Base-by-base conservation (phyloP, 1,140 invertebrate genomes). In the Phocides pigmalion region DNA sequence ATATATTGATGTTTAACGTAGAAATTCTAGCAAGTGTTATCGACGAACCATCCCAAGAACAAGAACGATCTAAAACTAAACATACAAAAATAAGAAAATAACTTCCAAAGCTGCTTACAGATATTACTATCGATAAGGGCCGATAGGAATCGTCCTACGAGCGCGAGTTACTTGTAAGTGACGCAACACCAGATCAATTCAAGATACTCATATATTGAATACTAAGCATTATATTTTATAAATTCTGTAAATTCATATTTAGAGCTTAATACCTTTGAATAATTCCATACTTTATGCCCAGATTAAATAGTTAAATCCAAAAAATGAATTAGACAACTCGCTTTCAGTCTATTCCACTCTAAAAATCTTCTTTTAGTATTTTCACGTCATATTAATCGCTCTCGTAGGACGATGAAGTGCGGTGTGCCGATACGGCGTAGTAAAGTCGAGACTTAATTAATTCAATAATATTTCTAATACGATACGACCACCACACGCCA, bases 401-500 rank as follows among this genome's bases (percentile, higher is more conserved):
- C 25, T 2, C 25, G 25, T 28, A 28, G 25, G 25, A 28, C 2
- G 25, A 28, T 28, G 25, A 1, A 22, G 37, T 8, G 15, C 8
- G 32, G 32, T 53, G 32, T 53, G 25, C 15, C 50, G 17, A 20
- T 12, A 39, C 32, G 35, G 16, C 32, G 17, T 8, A 37, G 16
- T 51, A 39, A 9, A 41, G 32, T 53, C 50, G 50, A 53, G 50
- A 51, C 46, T 32, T 41, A 47, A 28, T 58, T 41, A 28, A 15
- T 32, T 51, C 17, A 63, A 35, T 51, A 61, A 61, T 39, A 50
- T 44, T 42, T 46, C 61, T 47, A 61, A 67, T 51, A 64, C 64
- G 61, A 25, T 76, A 77, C 79, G 75, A 79, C 77, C 70, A 69
- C 47, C 70, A 39, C 72, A 72, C 69, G 19, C 63, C 70, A 69